Evolutionary conservation across 2,888 invertebrate species (phyloP), one percentile per base, ranked within the genome.

Genomic region (Mesoligia furuncula): DNA sequence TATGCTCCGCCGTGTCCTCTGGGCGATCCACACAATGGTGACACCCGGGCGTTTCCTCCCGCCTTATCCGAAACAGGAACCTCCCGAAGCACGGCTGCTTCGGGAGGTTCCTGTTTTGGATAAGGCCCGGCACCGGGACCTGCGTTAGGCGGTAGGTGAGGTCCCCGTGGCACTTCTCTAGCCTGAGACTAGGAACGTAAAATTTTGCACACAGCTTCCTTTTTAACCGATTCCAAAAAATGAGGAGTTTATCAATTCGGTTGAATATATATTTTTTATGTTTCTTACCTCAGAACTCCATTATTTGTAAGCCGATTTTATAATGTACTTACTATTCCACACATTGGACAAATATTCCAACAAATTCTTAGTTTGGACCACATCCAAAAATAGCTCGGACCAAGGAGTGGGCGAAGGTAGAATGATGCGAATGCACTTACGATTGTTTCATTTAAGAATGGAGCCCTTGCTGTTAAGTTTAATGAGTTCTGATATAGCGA

Each of bases 321-420:
- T 51, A 51, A 51, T 51, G 20, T 57, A 11, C 51, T 73, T 62
- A 13, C 17, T 27, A n/a, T 54, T 54, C 64, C 54, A 45, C 27
- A 68, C 20, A 62, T 48, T 39, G 48, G 80, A 59, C 36, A 66
- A 36, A 74, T 72, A 75, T 17, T 36, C 74, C 27, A 54, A 57
- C n/a, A 64, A 80, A 59, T 75, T 79, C 45, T 88, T 59, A 85
- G 90, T 93, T 83, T 94, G 85, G 20, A 76, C 93, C 93, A 85
- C 80, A 83, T 74, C 71, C 80, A 77, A 88, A 92, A 93, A 92
- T 91, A 92, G 92, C 92, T 93, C 84, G 93, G 93, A 94, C 95
- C 93, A 94, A 94, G 93, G 92, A 95, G 96, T 96, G 96, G 96
- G 96, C 95, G 95, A 93, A 89, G 89, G 90, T 87, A 93, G 94